Evolutionary conservation across 2,797 vertebrate genomes (phyloP).

Genomic region (Staurois parvus): DNA sequence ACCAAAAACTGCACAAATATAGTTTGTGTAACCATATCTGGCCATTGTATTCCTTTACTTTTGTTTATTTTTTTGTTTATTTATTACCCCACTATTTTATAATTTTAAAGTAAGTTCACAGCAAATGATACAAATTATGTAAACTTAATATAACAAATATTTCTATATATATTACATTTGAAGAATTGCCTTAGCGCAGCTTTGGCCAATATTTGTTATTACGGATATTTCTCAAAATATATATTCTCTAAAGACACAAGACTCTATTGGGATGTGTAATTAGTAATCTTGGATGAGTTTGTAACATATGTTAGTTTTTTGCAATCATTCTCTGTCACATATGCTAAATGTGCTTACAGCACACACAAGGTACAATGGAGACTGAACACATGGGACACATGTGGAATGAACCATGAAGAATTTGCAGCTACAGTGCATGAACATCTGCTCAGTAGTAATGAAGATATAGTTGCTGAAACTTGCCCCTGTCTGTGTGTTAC

Average conservation of each 20-base stretch:
- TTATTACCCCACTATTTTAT: too few relatives aligned
- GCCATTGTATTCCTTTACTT: too few relatives aligned
- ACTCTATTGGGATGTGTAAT: background rate
- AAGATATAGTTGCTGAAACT: constrained; percentile 17
- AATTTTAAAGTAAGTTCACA: too few relatives aligned
- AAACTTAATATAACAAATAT: too few relatives aligned
- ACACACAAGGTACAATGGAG: constrained; percentile 1
- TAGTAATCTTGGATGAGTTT: background rate
- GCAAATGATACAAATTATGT: too few relatives aligned
- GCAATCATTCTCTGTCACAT: constrained; percentile 26
- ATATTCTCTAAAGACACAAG: background rate
- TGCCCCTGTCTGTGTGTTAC: background rate
- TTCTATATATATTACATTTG: background rate
- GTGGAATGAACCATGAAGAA: constrained; percentile 40
- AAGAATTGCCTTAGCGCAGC: background rate
- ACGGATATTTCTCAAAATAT: background rate
- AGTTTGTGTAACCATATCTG: background rate
- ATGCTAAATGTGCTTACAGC: constrained; percentile 32
- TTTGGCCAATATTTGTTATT: background rate
- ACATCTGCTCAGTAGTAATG: constrained; percentile 35
- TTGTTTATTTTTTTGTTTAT: too few relatives aligned
- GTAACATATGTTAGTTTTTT: constrained; percentile 38
- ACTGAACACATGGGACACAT: constrained; percentile 9
- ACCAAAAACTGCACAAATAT: too few relatives aligned
- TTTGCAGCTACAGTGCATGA: constrained; percentile 5